These are phyloP conservation scores for Medauroidea extradentata DNA, from an alignment of 1,140 invertebrate species.

Conservation along the genomic window DNA sequence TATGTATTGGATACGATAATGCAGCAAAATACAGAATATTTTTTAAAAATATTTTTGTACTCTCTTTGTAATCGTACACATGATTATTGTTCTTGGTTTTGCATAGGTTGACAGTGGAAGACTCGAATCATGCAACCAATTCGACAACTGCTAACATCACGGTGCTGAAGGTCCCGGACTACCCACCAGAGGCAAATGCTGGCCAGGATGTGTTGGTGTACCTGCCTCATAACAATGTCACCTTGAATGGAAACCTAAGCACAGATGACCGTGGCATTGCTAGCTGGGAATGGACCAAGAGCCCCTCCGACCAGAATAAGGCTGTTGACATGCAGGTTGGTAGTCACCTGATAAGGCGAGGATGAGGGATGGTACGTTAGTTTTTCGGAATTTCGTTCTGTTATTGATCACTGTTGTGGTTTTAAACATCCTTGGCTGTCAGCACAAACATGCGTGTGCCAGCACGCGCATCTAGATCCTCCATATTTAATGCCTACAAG, in stretches of 20 bases:
- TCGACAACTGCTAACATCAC: conserved; percentile 84
- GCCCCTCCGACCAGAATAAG: conserved; percentile 76
- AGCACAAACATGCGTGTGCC: too few species aligned
- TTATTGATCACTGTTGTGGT: too few species aligned
- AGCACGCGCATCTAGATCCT: too few species aligned
- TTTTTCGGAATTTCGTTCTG: too few species aligned
- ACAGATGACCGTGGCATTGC: conserved; percentile 90
- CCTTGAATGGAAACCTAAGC: conserved; percentile 83
- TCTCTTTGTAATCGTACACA: too few species aligned
- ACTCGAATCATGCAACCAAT: conserved; percentile 83
- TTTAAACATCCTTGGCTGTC: too few species aligned
- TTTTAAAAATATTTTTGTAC: too few species aligned
- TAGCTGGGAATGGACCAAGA: conserved; percentile 93
- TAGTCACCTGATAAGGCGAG: not conserved
- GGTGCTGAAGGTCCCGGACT: conserved; percentile 87
- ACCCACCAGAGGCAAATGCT: conserved; percentile 92
- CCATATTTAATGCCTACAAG: too few species aligned
- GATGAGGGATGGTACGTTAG: too few species aligned
- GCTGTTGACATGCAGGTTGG: conserved; percentile 84
- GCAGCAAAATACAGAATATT: too few species aligned
- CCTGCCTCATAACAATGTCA: conserved; percentile 83
- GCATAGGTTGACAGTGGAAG: conserved; percentile 77
- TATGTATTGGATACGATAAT: too few species aligned
- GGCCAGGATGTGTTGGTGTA: conserved; percentile 87
- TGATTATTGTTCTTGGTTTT: not conserved